These are phyloP conservation scores for Macroglossus sobrinus DNA, from an alignment of 2,113 vertebrate genomes.

Conservation along the genomic window DNA sequence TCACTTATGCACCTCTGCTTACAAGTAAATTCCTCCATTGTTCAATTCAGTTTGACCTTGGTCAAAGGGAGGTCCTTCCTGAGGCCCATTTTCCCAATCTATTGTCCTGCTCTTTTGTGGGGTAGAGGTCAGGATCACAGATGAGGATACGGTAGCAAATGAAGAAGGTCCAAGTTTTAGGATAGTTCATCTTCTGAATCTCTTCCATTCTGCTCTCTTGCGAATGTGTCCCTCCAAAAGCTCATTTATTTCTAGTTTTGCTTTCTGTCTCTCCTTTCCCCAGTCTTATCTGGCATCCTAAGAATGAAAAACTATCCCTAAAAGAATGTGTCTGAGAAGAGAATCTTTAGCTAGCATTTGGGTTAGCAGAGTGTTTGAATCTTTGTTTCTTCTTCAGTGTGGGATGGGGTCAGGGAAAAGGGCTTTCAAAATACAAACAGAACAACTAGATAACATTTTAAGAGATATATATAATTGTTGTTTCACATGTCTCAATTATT, in stretches of 20 bases:
- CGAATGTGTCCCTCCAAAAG: neutral
- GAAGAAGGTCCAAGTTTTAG: neutral
- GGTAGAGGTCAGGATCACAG: neutral
- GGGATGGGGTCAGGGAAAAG: neutral
- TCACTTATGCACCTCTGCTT: neutral
- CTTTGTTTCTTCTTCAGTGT: slow-evolving; percentile 28
- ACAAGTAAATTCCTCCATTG: neutral
- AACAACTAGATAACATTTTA: neutral
- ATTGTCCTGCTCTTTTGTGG: neutral
- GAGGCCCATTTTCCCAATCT: neutral
- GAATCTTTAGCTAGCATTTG: neutral
- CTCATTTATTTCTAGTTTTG: neutral
- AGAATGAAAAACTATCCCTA: slow-evolving; percentile 32
- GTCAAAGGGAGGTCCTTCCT: neutral
- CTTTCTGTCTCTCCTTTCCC: neutral
- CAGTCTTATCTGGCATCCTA: neutral
- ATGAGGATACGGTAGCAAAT: neutral
- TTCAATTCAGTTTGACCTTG: neutral
- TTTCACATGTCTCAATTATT: neutral
- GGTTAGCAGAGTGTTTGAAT: neutral
- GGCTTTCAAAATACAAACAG: neutral
- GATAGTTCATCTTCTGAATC: neutral
- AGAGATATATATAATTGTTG: neutral
- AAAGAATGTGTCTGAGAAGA: slow-evolving; percentile 1
- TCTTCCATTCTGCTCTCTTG: neutral